A percentile compares a stretch with the other conserved stretches of the same genome.
Conservation (phyloP, 2,113 vertebrate species). For the Trichechus manatus region DNA sequence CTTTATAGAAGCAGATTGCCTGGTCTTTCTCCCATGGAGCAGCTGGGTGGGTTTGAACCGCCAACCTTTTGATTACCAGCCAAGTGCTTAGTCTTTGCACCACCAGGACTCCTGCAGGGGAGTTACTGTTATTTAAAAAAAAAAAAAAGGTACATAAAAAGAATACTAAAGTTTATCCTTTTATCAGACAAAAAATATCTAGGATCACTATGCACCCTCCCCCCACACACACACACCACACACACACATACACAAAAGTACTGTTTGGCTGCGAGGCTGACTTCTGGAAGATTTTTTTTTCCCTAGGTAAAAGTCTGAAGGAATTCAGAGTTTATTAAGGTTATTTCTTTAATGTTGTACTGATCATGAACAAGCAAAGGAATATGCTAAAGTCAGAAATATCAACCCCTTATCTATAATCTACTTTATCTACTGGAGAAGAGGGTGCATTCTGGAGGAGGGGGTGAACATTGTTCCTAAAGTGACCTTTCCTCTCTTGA, state of each 20-base stretch:
- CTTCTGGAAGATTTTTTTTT: background rate
- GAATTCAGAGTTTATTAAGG: background rate
- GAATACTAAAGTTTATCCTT: background rate
- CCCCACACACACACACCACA: too few relatives aligned
- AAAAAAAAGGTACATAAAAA: background rate
- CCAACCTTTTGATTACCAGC: background rate
- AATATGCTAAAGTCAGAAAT: background rate
- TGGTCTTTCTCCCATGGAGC: background rate
- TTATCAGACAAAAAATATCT: conserved; percentile 20
- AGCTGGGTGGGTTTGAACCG: background rate
- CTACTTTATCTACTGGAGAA: background rate
- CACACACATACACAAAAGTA: background rate
- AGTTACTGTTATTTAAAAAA: background rate
- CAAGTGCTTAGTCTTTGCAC: background rate
- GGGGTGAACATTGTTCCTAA: background rate
- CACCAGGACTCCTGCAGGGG: background rate
- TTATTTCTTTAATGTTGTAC: background rate
- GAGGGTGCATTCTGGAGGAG: background rate
- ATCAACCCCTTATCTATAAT: background rate
- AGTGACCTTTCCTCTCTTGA: background rate
- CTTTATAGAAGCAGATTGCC: background rate
- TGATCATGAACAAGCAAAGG: background rate
- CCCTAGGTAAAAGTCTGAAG: conserved; percentile 26
- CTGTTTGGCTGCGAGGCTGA: background rate
- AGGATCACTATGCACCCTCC: background rate